These are phyloP conservation scores for Cervus canadensis DNA, from an alignment of 2,113 vertebrate species.

Conservation along the genomic window DNA sequence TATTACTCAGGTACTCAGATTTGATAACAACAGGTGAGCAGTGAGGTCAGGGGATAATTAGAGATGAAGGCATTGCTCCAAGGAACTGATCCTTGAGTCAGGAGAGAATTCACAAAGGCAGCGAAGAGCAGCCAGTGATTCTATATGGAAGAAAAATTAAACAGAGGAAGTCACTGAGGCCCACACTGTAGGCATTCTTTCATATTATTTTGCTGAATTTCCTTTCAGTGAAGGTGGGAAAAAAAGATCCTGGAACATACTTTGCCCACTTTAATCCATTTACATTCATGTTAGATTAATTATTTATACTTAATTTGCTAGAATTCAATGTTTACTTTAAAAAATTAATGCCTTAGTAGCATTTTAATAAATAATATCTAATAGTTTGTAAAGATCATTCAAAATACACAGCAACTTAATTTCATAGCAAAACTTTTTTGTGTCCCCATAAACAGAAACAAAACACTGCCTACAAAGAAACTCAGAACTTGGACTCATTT, in stretches of 20 bases:
- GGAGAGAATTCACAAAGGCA: neutral
- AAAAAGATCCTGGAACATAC: neutral
- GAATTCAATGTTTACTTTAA: conserved; percentile 30
- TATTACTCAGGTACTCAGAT: neutral
- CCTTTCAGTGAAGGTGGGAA: neutral
- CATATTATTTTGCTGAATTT: neutral
- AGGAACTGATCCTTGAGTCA: neutral
- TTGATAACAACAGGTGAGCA: neutral
- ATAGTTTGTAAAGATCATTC: neutral
- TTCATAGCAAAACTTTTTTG: neutral
- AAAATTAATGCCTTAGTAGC: neutral
- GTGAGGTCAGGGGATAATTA: neutral
- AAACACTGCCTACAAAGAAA: neutral
- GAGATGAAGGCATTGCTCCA: rapidly evolving
- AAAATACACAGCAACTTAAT: conserved; percentile 5
- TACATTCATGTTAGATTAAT: conserved; percentile 19
- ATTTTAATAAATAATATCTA: conserved; percentile 45
- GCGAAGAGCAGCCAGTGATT: neutral
- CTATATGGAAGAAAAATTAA: neutral
- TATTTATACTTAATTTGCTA: conserved; percentile 44
- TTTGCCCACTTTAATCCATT: conserved; percentile 16
- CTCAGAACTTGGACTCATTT: neutral
- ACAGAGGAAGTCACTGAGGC: neutral
- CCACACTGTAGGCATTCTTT: neutral
- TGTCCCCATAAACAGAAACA: neutral